Percentiles rank a stretch among this genome's conserved stretches.
phyloP scores from a whole-genome alignment of 2,888 invertebrate genomes.

The Cephus sareptanus region DNA sequence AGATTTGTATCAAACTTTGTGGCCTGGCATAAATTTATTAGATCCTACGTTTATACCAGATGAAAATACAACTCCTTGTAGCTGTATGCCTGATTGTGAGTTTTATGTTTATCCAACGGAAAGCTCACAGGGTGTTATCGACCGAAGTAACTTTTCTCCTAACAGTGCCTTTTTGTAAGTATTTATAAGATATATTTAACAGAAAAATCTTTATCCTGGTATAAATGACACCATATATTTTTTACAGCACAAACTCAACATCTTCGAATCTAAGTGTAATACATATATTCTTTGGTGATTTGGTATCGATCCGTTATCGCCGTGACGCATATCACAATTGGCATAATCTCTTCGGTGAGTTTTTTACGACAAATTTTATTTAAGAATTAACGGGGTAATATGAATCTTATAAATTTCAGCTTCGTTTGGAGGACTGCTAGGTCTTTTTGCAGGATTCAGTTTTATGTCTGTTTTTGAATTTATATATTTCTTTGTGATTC shows the following conservation, averaged over 20 bases:
- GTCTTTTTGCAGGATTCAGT: slow-evolving; percentile 78
- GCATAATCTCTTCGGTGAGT: slow-evolving; percentile 76
- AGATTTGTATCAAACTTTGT: slow-evolving; percentile 57
- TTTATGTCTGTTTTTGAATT: slow-evolving; percentile 76
- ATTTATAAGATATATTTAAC: slow-evolving; percentile 5
- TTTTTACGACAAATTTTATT: slow-evolving; percentile 1
- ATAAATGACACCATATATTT: neutral
- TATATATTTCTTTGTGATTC: slow-evolving; percentile 72
- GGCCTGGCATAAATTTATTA: slow-evolving; percentile 59
- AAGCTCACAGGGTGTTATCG: slow-evolving; percentile 72
- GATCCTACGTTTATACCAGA: slow-evolving; percentile 19
- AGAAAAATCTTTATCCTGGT: neutral
- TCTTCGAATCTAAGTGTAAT: slow-evolving; percentile 70
- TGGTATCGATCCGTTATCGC: slow-evolving; percentile 75
- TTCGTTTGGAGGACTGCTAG: slow-evolving; percentile 77
- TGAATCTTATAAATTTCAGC: slow-evolving; percentile 67
- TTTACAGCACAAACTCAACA: slow-evolving; percentile 66
- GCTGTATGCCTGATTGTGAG: slow-evolving; percentile 75
- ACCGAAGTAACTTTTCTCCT: slow-evolving; percentile 64
- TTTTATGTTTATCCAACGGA: slow-evolving; percentile 73
- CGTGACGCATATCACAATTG: slow-evolving; percentile 77
- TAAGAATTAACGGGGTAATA: neutral
- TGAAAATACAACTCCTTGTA: slow-evolving; percentile 53
- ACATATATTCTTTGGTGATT: slow-evolving; percentile 75
- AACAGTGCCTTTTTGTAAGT: slow-evolving; percentile 70